A percentile compares a stretch with the other conserved stretches of the same genome.
Conservation (phyloP, 2,888 invertebrate species). For the Plemyria rubiginata region DNA sequence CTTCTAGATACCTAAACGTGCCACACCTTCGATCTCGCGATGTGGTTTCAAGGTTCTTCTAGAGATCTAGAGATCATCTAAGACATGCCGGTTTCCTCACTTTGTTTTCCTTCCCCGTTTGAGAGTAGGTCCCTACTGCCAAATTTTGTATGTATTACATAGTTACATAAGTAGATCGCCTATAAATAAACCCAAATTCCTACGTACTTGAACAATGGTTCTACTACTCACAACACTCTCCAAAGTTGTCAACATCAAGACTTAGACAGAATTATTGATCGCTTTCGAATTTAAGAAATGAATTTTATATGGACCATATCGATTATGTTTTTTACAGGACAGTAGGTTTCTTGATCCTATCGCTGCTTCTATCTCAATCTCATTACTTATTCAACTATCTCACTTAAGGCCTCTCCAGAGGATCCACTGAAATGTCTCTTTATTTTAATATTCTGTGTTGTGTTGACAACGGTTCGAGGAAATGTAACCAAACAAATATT, state of each 20-base stretch:
- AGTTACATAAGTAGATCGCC: too few relatives aligned
- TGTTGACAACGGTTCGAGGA: slow-evolving; percentile 8
- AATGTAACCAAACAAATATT: slow-evolving; percentile 4
- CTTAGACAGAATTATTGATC: slow-evolving; percentile 16
- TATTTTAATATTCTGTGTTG: slow-evolving; percentile 11
- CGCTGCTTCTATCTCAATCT: slow-evolving; percentile 20
- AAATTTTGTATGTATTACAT: too few relatives aligned
- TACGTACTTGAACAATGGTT: background rate
- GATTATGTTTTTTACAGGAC: background rate
- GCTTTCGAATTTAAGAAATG: slow-evolving; percentile 9
- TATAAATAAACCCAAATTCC: too few relatives aligned
- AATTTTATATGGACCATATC: slow-evolving; percentile 6
- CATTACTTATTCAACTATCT: slow-evolving; percentile 26
- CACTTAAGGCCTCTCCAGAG: slow-evolving; percentile 14
- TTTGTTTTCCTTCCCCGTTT: too few relatives aligned
- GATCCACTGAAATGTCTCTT: slow-evolving; percentile 6
- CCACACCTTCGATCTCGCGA: too few relatives aligned
- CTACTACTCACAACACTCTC: slow-evolving; percentile 5
- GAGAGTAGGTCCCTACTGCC: too few relatives aligned
- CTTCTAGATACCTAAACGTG: too few relatives aligned
- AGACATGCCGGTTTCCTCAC: too few relatives aligned
- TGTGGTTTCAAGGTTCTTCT: too few relatives aligned
- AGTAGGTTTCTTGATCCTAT: slow-evolving; percentile 17
- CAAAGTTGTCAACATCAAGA: slow-evolving; percentile 9
- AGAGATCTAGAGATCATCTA: too few relatives aligned